Conservation (phyloP, 1,140 invertebrate species). For the Pseudomyrmex dendroicus region DNA sequence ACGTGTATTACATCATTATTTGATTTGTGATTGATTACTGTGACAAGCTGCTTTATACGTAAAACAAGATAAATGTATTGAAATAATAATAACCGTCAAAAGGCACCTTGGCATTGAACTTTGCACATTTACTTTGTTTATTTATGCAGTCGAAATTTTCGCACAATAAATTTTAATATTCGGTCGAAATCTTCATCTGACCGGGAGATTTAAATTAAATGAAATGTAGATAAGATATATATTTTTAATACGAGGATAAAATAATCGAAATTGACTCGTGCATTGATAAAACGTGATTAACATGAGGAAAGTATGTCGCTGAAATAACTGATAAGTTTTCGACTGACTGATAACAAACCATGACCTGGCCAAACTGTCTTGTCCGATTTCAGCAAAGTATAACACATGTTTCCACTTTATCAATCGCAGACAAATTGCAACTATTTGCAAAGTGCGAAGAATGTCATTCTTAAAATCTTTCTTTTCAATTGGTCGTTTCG, state of each 20-base stretch:
- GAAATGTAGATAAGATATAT: conserved; percentile 22
- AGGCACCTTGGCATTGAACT: neutral
- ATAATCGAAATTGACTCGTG: conserved; percentile 3
- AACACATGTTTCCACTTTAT: neutral
- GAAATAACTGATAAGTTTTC: conserved; percentile 10
- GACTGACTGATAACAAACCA: conserved; percentile 65
- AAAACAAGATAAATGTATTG: neutral
- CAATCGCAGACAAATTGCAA: neutral
- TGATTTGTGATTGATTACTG: neutral
- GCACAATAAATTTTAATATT: conserved; percentile 16
- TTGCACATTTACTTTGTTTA: neutral
- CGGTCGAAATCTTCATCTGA: conserved; percentile 16
- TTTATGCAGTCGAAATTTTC: neutral
- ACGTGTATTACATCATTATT: conserved; percentile 10
- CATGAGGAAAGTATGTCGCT: conserved; percentile 43
- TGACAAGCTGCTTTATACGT: neutral
- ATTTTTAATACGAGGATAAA: conserved; percentile 33
- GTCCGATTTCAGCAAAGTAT: conserved; percentile 8
- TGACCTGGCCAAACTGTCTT: conserved; percentile 80
- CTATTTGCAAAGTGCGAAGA: neutral
- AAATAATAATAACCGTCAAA: too few species aligned
- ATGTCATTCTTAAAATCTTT: neutral
- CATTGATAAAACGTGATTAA: conserved; percentile 29
- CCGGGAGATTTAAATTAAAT: conserved; percentile 28
- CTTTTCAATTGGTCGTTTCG: neutral